Percentiles rank a stretch among this genome's conserved stretches.
These are phyloP conservation scores for Chlorodrepanis virens DNA, from an alignment of 2,113 vertebrate genomes.

Conservation along the genomic window DNA sequence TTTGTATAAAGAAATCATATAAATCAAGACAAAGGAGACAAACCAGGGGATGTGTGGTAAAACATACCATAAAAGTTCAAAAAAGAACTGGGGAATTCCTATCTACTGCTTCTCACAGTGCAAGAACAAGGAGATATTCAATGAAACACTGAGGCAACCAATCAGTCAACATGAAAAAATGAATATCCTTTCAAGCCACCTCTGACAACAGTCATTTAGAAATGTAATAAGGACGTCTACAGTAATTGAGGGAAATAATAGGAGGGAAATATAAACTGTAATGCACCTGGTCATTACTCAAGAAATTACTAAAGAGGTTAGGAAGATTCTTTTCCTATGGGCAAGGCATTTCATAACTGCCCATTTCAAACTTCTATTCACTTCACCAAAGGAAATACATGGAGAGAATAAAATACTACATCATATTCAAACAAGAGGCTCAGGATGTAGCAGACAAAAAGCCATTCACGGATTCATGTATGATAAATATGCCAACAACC, in stretches of 20 bases:
- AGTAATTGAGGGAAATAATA: slow-evolving; percentile 14
- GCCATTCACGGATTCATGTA: not conserved
- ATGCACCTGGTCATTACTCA: not conserved
- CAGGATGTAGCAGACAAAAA: not conserved
- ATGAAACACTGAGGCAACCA: not conserved
- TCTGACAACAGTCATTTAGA: slow-evolving; percentile 17
- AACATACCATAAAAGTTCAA: not conserved
- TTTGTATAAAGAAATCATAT: not conserved
- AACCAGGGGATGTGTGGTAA: not conserved
- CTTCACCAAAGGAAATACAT: not conserved
- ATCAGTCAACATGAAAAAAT: slow-evolving; percentile 6
- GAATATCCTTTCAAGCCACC: not conserved
- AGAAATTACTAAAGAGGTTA: slow-evolving; percentile 1
- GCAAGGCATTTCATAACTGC: not conserved
- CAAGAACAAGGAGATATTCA: not conserved
- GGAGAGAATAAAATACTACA: not conserved
- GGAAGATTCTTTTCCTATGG: not conserved
- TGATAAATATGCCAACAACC: not conserved
- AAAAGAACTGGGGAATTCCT: not conserved
- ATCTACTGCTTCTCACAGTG: not conserved
- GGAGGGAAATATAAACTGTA: not conserved
- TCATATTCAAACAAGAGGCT: not conserved
- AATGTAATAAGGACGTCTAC: not conserved
- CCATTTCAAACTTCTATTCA: not conserved
- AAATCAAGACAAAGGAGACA: not conserved